Percentiles rank a stretch among this genome's conserved stretches.
phyloP scores from a whole-genome alignment of 2,797 vertebrate species.

The Pipistrellus kuhlii region DNA sequence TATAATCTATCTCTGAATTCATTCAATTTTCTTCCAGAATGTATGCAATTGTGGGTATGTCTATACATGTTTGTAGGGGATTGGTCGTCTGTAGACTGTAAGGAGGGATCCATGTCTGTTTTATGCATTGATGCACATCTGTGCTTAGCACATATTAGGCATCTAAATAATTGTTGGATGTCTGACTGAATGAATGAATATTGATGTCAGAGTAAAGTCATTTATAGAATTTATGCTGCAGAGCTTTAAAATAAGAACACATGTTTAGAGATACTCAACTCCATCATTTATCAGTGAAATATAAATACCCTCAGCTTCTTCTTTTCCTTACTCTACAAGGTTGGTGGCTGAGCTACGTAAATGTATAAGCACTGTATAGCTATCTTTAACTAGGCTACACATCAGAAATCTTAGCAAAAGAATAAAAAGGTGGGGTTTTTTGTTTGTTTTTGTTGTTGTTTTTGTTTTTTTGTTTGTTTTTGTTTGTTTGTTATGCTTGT shows the following conservation, averaged over 20 bases:
- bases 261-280: neutral
- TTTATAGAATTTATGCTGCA: neutral
- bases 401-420: conserved; percentile 25
- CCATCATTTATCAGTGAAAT: neutral
- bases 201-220: conserved; percentile 32
- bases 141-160: neutral
- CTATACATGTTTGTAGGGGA: neutral
- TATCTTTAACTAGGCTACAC: neutral
- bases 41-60: neutral
- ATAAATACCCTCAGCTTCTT: neutral
- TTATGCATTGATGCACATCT: neutral
- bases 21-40: neutral
- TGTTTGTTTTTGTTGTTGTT: too few relatives aligned
- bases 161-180: conserved; percentile 27
- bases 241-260: neutral
- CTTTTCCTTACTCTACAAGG: neutral
- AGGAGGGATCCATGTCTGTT: neutral
- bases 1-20: conserved; percentile 1
- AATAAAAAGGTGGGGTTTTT: neutral
- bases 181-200: conserved; percentile 31
- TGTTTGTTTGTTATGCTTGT: neutral
- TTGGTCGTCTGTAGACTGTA: neutral
- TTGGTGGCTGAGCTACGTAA: neutral
- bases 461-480: too few relatives aligned
- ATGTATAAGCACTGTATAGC: neutral